Evolutionary conservation across 2,797 vertebrate genomes (phyloP).

Genomic region (Brachyalestes nurse): DNA sequence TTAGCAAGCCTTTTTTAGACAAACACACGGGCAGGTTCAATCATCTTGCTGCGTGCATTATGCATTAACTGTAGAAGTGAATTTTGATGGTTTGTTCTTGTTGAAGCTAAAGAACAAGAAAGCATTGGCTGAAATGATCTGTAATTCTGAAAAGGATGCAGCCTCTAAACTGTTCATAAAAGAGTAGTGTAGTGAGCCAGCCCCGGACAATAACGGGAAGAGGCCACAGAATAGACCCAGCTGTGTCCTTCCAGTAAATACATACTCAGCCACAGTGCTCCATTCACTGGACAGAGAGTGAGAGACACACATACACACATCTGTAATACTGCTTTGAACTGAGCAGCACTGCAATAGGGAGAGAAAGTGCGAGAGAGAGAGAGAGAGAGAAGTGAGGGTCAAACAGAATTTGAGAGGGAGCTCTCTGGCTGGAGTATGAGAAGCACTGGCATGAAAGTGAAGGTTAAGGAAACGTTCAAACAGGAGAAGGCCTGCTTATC

Average conservation of each 20-base stretch:
- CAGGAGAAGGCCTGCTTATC: not conserved
- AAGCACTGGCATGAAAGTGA: not conserved
- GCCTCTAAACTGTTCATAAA: constrained; percentile 4
- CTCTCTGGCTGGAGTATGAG: not conserved
- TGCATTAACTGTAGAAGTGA: no score
- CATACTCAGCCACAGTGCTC: not conserved
- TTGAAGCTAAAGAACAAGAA: not conserved
- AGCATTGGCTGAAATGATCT: not conserved
- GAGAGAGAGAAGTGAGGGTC: not conserved
- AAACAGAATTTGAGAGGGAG: not conserved
- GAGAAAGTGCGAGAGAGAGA: not conserved
- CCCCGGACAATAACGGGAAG: constrained; percentile 17
- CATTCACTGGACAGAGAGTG: no score
- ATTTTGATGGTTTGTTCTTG: not conserved
- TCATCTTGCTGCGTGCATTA: not conserved
- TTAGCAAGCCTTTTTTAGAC: not conserved
- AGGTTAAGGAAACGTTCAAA: not conserved
- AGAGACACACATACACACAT: no score
- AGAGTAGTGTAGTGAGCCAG: not conserved
- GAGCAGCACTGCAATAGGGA: not conserved
- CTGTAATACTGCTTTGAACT: no score
- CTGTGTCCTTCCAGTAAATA: constrained; percentile 1
- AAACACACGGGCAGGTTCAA: not conserved
- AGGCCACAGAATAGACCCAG: constrained; percentile 9
- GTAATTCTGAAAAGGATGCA: not conserved